These are phyloP conservation scores for Epizoanthus ramosus DNA, from an alignment of 92 coral and sea anemone species.

Conservation along the genomic window DNA sequence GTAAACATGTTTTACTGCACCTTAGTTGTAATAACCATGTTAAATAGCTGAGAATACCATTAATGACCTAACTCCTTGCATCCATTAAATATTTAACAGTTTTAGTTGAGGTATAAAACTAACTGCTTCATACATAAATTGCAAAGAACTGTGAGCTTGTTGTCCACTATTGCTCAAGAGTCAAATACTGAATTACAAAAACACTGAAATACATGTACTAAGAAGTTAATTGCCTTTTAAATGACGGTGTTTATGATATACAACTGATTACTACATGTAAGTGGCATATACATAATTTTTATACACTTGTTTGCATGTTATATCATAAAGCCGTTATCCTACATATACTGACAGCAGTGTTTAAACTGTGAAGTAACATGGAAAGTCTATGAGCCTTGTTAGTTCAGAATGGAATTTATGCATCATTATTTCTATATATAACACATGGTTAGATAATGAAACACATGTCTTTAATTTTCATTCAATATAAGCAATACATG, in stretches of 20 bases:
- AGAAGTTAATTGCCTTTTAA: too few species aligned
- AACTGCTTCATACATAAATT: background rate
- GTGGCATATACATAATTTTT: too few species aligned
- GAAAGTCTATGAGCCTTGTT: background rate
- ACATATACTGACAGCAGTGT: background rate
- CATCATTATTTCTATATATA: background rate
- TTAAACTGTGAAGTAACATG: constrained; percentile 16
- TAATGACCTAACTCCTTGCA: background rate
- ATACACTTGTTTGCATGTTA: too few species aligned
- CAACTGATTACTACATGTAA: too few species aligned
- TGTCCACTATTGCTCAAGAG: background rate
- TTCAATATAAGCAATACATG: background rate
- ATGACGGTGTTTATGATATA: too few species aligned
- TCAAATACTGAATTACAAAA: too few species aligned
- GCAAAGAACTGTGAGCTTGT: constrained; percentile 41
- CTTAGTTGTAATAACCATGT: background rate
- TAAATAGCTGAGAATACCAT: background rate
- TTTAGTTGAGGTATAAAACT: background rate
- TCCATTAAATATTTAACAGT: background rate
- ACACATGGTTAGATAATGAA: too few species aligned
- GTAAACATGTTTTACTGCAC: background rate
- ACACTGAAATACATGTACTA: too few species aligned
- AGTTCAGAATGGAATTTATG: background rate
- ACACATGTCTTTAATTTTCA: background rate
- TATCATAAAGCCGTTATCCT: too few species aligned